Evolutionary conservation across 2,888 invertebrate species (phyloP).

Genomic region (Drosophila birchii): DNA sequence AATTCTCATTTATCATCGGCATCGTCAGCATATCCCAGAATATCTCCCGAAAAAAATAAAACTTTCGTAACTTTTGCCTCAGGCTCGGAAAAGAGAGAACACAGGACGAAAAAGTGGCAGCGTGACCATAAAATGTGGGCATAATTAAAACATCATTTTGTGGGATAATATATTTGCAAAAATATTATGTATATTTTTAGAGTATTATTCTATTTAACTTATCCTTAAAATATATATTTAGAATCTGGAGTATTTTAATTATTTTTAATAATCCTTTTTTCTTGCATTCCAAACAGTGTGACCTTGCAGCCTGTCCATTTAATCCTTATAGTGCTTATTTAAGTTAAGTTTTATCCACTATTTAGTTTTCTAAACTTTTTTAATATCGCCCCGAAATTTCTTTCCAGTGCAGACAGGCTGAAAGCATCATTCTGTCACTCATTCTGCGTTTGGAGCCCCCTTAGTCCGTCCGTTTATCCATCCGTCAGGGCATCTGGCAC

Average conservation of each 20-base stretch:
- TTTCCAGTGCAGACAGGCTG: slow-evolving; percentile 8
- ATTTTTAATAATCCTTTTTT: neutral
- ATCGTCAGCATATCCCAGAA: slow-evolving; percentile 2
- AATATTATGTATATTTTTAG: neutral
- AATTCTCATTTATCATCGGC: slow-evolving; percentile 70
- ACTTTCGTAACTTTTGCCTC: slow-evolving; percentile 59
- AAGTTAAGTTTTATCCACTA: no score
- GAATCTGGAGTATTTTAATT: no score
- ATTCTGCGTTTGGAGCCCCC: slow-evolving; percentile 22
- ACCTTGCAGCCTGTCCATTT: neutral
- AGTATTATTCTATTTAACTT: no score
- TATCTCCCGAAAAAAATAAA: slow-evolving; percentile 6
- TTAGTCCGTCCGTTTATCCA: slow-evolving; percentile 30
- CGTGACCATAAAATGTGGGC: neutral
- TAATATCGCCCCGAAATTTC: neutral
- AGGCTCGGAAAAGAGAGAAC: slow-evolving; percentile 31
- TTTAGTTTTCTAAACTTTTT: no score
- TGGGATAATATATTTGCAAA: neutral
- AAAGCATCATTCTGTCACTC: slow-evolving; percentile 21
- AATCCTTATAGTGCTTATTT: no score
- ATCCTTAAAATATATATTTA: no score
- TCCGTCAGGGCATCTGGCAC: slow-evolving; percentile 65
- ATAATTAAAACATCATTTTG: neutral
- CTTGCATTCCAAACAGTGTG: neutral
- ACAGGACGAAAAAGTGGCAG: neutral